Evolutionary conservation across 2,113 vertebrate genomes (phyloP).

Genomic region (Brienomyrus longianalis): DNA sequence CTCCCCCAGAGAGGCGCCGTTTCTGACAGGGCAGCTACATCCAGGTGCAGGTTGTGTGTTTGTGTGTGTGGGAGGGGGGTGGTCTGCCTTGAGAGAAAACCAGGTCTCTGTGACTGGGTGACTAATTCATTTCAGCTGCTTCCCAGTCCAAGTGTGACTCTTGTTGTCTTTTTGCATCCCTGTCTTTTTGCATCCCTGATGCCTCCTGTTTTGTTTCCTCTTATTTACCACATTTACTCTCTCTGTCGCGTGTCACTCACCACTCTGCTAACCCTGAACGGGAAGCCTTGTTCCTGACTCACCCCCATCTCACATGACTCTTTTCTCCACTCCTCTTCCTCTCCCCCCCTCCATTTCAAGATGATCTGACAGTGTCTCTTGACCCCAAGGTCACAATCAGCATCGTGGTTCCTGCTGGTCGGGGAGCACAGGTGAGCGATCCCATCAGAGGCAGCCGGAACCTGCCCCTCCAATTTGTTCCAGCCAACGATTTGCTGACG

Average conservation of each 20-base stretch:
- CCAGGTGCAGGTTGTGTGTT: not conserved
- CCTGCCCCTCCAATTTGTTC: not conserved
- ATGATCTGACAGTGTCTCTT: not conserved
- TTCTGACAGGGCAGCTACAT: not conserved
- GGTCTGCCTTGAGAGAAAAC: not conserved
- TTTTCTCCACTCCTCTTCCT: not conserved
- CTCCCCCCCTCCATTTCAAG: not conserved
- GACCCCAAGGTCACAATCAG: not conserved
- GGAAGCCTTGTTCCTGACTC: not conserved
- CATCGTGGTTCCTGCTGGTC: not conserved
- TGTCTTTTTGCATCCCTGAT: not conserved
- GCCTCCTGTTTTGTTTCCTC: not conserved
- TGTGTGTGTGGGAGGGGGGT: not conserved
- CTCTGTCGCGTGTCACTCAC: not conserved
- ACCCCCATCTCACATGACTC: not conserved
- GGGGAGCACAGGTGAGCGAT: not conserved
- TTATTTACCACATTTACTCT: not conserved
- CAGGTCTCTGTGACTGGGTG: not conserved
- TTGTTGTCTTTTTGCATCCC: not conserved
- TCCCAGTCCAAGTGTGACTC: not conserved
- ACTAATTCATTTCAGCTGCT: not conserved
- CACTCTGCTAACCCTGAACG: not conserved
- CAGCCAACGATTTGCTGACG: not conserved
- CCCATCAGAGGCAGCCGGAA: not conserved
- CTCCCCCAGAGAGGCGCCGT: not conserved